Percentiles rank a stretch among this genome's conserved stretches.
phyloP scores from a whole-genome alignment of 1,140 invertebrate species.

The Pteromalus puparum region DNA sequence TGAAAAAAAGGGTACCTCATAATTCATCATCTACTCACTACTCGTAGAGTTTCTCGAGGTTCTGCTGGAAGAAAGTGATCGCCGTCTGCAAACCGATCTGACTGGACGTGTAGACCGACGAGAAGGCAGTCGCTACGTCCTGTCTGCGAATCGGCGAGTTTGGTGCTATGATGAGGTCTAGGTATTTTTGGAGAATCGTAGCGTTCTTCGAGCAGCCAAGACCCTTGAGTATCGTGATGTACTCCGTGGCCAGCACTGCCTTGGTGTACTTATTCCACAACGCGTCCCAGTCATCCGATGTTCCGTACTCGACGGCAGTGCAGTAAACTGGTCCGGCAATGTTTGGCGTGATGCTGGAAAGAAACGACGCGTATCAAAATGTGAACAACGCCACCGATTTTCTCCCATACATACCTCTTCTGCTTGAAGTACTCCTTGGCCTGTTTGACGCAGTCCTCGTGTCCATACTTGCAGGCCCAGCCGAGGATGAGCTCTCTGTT shows the following conservation, averaged over 20 bases:
- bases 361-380: background rate
- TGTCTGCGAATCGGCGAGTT: conserved; percentile 82
- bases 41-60: conserved; percentile 53
- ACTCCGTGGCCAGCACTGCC: conserved; percentile 83
- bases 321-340: conserved; percentile 82
- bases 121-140: conserved; percentile 80
- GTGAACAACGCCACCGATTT: background rate
- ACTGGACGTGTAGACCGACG: conserved; percentile 67
- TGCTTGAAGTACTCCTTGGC: conserved; percentile 67
- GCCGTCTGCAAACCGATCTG: conserved; percentile 53
- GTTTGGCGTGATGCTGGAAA: conserved; percentile 33
- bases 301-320: conserved; percentile 83
- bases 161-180: conserved; percentile 76
- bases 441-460: conserved; percentile 70
- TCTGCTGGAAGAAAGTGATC: conserved; percentile 16
- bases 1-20: background rate
- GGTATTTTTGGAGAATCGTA: conserved; percentile 75
- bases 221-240: conserved; percentile 78
- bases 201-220: conserved; percentile 81
- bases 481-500: conserved; percentile 73
- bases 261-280: conserved; percentile 84
- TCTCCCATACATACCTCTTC: background rate
- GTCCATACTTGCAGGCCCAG: conserved; percentile 74
- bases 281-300: conserved; percentile 87
- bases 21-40: conserved; percentile 65